Conservation (phyloP, 2,797 vertebrate genomes). For the Heterohyrax brucei region DNA sequence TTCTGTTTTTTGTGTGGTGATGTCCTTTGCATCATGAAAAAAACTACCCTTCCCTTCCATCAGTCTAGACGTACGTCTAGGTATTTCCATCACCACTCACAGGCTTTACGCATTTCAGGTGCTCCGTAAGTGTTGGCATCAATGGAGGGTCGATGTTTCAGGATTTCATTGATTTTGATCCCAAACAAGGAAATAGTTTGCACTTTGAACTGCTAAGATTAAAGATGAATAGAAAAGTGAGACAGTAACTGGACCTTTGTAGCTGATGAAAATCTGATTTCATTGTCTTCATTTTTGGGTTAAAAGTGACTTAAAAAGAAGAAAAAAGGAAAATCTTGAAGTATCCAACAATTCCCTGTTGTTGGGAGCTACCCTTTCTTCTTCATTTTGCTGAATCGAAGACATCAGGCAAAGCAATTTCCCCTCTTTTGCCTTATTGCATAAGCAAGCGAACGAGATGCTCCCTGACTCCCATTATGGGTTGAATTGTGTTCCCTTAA, state of each 20-base stretch:
- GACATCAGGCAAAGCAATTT: neutral
- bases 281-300: constrained; percentile 43
- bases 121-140: neutral
- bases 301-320: constrained; percentile 55
- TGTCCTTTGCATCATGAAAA: neutral
- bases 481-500: too few species aligned
- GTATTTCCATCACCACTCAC: neutral
- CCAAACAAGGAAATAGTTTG: constrained; percentile 63
- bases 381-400: constrained; percentile 38
- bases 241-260: constrained; percentile 58
- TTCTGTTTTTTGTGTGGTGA: neutral
- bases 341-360: neutral
- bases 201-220: constrained; percentile 19
- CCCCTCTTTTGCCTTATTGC: neutral
- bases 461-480: neutral
- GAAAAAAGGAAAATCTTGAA: constrained; percentile 57
- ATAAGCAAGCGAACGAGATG: neutral
- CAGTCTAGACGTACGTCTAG: neutral
- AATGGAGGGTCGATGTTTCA: constrained; percentile 54
- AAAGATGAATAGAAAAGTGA: constrained; percentile 60
- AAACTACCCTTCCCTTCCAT: neutral
- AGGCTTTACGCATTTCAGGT: neutral
- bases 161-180: constrained; percentile 69
- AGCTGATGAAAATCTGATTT: constrained; percentile 58
- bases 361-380: neutral